Evolutionary conservation across 2,113 vertebrate genomes (phyloP).

Genomic region (Neotoma lepida): DNA sequence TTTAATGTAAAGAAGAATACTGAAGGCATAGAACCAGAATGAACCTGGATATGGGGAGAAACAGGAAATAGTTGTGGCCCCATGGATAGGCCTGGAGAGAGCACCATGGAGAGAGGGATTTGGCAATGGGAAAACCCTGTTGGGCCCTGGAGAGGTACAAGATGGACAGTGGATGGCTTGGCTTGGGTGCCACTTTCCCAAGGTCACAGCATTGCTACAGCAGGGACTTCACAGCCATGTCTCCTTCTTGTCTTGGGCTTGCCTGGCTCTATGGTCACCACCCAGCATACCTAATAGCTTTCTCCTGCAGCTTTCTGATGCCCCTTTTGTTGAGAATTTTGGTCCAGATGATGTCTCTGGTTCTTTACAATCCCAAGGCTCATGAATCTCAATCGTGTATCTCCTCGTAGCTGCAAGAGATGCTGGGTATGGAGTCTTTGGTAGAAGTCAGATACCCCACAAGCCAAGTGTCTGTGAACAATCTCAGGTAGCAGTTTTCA

Average conservation of each 20-base stretch:
- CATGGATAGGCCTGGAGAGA: not conserved
- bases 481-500: not conserved
- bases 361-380: not conserved
- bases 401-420: not conserved
- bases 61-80: too few relatives aligned
- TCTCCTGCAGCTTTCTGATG: not conserved
- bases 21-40: not conserved
- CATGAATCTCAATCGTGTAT: not conserved
- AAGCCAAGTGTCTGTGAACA: not conserved
- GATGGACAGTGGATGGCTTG: not conserved
- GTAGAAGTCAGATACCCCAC: not conserved
- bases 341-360: not conserved
- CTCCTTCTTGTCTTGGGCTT: not conserved
- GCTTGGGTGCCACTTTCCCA: not conserved
- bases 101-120: not conserved
- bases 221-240: not conserved
- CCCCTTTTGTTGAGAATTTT: not conserved
- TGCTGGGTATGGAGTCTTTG: not conserved
- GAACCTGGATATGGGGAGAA: not conserved
- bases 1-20: not conserved
- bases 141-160: not conserved
- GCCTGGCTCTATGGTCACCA: not conserved
- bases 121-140: not conserved
- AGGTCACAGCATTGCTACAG: accelerated
- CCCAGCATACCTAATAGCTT: too few relatives aligned